Conservation (phyloP, 2,888 invertebrate species). For the Syrista parreyssii region DNA sequence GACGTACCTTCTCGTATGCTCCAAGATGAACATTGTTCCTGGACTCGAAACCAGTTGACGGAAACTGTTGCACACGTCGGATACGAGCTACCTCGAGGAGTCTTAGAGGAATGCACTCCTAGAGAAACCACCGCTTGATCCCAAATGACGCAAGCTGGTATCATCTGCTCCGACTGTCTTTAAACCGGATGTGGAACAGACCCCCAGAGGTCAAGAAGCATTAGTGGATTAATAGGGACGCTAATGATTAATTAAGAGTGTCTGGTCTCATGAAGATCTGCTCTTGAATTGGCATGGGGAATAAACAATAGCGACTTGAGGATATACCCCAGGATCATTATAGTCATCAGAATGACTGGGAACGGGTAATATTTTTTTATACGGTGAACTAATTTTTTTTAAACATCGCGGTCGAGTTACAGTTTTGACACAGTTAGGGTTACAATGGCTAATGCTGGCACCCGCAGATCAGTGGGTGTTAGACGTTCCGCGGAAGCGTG, state of each 20-base stretch:
- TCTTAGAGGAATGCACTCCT: neutral
- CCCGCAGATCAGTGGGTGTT: neutral
- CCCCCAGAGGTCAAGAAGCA: constrained; percentile 53
- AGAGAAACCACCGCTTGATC: neutral
- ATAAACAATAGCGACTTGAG: neutral
- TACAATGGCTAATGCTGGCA: neutral
- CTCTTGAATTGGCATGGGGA: neutral
- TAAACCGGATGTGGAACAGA: constrained; percentile 56
- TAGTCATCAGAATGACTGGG: neutral
- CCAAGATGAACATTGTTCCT: neutral
- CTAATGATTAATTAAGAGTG: constrained; percentile 49
- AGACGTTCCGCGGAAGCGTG: neutral
- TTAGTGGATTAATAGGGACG: constrained; percentile 48
- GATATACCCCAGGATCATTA: neutral
- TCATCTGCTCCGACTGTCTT: neutral
- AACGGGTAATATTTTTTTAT: neutral
- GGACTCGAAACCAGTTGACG: neutral
- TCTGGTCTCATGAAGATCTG: neutral
- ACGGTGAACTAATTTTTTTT: neutral
- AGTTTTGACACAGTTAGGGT: neutral
- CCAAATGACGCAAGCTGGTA: constrained; percentile 14
- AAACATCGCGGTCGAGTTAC: neutral
- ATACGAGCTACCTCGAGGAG: neutral
- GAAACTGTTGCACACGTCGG: neutral
- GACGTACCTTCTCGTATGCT: neutral